Evolutionary conservation across 2,888 invertebrate genomes (phyloP), one percentile per base, ranked within the genome.

Genomic region (Luperina testacea): DNA sequence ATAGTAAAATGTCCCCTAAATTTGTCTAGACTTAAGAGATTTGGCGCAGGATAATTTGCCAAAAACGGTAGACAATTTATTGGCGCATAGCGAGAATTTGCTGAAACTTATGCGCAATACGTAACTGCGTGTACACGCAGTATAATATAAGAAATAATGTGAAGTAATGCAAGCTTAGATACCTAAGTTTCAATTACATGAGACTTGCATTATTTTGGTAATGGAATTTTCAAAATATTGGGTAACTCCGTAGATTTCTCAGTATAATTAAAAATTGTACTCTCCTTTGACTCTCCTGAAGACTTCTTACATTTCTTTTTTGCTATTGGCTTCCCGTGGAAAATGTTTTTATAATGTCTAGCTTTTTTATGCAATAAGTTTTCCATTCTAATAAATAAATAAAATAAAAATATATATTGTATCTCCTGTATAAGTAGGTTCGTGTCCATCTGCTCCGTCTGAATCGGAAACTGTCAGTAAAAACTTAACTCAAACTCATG

Each of bases 21-120:
- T 48, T 81, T 57, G 77, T 80, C 80, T 80, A 80, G 69, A 80
- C 80, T 45, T 59, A 11, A 61, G 17, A 72, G n/a, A 57, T 82
- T 70, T 78, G 64, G 78, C 72, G 73, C 78, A 73, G 38, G 32
- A 72, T 73, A 38, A 72, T 78, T 70, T 82, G 72, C 69, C 51
- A 82, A 78, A 72, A 59, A 61, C 27, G 51, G 27, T 45, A n/a
- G 59, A 78, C 51, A 32, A 27, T 38, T 81, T 78, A 63, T 82
- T 82, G 82, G 78, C 82, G 53, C 63, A 82, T 27, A 13, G 73
- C 38, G 24, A 70, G 72, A 65, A 24, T n/a, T 48, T 45, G 17
- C 24, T 27, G 15, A n/a, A 53, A 65, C 11, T 45, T 70, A 73
- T 70, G 51, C 24, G 27, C 53, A 61, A 15, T 78, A 65, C 24